Conservation (phyloP, 1,140 invertebrate species). For the Heterodera schachtii region DNA sequence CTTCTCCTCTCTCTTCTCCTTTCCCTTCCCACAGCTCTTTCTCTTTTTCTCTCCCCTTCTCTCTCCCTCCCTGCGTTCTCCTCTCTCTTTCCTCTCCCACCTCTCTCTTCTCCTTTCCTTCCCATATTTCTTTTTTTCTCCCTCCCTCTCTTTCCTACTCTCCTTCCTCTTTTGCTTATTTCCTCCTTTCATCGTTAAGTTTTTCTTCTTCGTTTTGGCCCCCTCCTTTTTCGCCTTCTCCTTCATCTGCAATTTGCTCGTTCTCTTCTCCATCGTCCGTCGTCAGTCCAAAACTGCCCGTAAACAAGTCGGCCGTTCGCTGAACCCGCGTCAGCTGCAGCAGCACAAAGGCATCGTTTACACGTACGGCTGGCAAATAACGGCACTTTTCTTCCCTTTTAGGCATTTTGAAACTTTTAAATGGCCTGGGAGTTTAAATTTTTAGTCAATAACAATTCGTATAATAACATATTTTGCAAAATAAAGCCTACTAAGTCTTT, state of each 20-base stretch:
- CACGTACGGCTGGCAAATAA: conserved; percentile 37
- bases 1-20: too few species aligned
- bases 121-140: background rate
- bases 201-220: conserved; percentile 58
- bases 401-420: background rate
- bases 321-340: conserved; percentile 57
- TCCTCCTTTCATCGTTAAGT: conserved; percentile 43
- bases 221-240: conserved; percentile 56
- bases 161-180: background rate
- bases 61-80: too few species aligned
- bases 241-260: conserved; percentile 56
- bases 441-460: too few species aligned
- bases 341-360: conserved; percentile 57
- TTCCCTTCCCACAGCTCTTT: too few species aligned
- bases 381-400: too few species aligned
- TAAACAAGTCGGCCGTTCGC: conserved; percentile 55
- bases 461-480: too few species aligned
- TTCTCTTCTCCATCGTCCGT: conserved; percentile 55
- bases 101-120: too few species aligned
- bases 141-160: conserved; percentile 5
- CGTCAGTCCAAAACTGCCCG: conserved; percentile 59
- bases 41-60: too few species aligned
- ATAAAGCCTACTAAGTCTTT: too few species aligned
- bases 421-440: background rate
- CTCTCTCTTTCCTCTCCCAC: too few species aligned